These are phyloP conservation scores for Pavo muticus DNA, from an alignment of 2,113 vertebrate genomes.

Conservation along the genomic window DNA sequence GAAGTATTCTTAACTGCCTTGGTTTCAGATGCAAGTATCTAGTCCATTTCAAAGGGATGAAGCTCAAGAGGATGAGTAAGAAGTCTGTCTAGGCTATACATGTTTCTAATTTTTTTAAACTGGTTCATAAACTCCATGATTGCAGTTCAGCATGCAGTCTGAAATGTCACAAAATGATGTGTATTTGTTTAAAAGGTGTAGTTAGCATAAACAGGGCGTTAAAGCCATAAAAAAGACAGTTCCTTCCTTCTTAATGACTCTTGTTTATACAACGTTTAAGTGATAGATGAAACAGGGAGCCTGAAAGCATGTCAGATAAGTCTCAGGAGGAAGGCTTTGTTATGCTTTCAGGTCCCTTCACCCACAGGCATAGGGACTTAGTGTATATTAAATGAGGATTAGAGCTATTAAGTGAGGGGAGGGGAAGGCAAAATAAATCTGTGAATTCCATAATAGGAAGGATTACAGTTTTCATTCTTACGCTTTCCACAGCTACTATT, in stretches of 20 bases:
- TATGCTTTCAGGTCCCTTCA: neutral
- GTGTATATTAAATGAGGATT: neutral
- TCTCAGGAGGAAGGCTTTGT: neutral
- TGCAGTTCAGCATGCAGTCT: neutral
- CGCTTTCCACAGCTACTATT: slow-evolving; percentile 86
- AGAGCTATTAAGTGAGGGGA: neutral
- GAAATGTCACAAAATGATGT: neutral
- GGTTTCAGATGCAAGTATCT: neutral
- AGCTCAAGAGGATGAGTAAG: neutral
- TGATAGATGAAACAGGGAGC: neutral
- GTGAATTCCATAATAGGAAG: neutral
- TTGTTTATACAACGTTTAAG: neutral
- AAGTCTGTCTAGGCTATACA: neutral
- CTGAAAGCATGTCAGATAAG: neutral
- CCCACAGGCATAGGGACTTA: fast-evolving
- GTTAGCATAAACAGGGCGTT: neutral
- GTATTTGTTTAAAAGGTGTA: neutral
- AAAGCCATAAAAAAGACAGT: neutral
- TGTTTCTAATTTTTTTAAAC: neutral
- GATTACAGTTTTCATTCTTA: neutral
- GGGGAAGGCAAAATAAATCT: neutral
- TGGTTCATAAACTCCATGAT: neutral
- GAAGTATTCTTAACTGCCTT: neutral
- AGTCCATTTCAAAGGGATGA: neutral
- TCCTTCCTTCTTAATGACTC: neutral